phyloP scores from a whole-genome alignment of 2,888 invertebrate genomes.

The Ceraclea dissimilis region DNA sequence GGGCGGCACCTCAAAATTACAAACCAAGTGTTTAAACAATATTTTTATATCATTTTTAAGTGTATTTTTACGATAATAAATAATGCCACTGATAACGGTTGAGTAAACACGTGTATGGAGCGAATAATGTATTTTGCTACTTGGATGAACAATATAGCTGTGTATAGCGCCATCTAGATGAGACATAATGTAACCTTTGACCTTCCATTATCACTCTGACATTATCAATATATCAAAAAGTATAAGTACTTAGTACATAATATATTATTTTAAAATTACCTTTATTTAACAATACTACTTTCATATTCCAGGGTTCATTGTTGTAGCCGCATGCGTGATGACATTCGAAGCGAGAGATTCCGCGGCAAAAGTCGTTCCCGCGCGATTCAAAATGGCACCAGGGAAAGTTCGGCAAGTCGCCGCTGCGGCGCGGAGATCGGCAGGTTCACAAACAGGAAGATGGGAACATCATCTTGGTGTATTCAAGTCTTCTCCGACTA shows the following conservation, averaged over 20 bases:
- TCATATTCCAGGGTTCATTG: constrained; percentile 68
- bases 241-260: too few relatives aligned
- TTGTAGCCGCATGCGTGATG: constrained; percentile 96
- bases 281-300: neutral
- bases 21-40: neutral
- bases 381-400: constrained; percentile 48
- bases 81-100: too few relatives aligned
- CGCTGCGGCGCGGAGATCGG: constrained; percentile 43
- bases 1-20: neutral
- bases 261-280: too few relatives aligned
- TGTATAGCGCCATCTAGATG: too few relatives aligned
- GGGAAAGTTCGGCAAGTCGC: constrained; percentile 43
- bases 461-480: constrained; percentile 63
- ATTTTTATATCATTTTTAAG: neutral
- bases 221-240: too few relatives aligned
- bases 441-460: constrained; percentile 42
- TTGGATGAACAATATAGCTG: too few relatives aligned
- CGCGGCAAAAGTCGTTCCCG: constrained; percentile 85
- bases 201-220: too few relatives aligned
- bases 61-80: too few relatives aligned
- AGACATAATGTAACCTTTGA: too few relatives aligned
- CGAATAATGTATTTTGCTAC: too few relatives aligned
- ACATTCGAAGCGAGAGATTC: constrained; percentile 97
- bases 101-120: too few relatives aligned
- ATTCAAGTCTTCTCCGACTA: constrained; percentile 53